phyloP scores from a whole-genome alignment of 2,797 vertebrate genomes.

The Acanthiza pusilla region DNA sequence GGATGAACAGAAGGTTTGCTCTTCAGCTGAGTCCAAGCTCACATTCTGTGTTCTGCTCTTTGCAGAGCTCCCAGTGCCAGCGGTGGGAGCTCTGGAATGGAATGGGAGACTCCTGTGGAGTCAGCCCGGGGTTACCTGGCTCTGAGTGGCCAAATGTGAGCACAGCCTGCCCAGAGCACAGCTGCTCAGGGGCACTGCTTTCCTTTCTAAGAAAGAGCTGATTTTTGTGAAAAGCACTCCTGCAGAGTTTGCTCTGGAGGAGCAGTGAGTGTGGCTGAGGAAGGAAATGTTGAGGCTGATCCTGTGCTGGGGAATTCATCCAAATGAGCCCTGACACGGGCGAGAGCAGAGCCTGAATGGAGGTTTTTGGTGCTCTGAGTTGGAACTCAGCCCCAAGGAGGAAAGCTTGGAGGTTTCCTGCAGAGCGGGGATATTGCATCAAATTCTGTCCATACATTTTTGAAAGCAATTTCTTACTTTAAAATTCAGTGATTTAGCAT shows the following conservation, averaged over 20 bases:
- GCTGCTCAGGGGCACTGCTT: not conserved
- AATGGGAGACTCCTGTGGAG: not conserved
- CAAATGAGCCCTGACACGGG: not conserved
- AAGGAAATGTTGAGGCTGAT: not conserved
- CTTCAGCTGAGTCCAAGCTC: not conserved
- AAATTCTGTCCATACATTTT: not conserved
- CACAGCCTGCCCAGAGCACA: not conserved
- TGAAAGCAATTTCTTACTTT: not conserved
- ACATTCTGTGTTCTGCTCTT: not conserved
- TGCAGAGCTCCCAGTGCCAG: not conserved
- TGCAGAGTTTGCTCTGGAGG: not conserved
- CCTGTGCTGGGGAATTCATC: not conserved
- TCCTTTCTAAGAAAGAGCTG: not conserved
- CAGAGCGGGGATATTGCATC: not conserved
- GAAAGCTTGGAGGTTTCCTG: not conserved
- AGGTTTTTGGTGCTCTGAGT: not conserved
- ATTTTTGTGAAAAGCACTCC: not conserved
- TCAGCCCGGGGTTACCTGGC: not conserved
- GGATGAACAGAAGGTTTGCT: constrained; percentile 30
- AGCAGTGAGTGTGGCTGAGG: not conserved
- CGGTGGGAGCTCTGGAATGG: not conserved
- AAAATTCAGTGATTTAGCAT: not conserved
- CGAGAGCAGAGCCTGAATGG: not conserved
- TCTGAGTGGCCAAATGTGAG: not conserved
- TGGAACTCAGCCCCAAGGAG: not conserved